phyloP scores from a whole-genome alignment of 2,113 vertebrate species.

The Daboia siamensis region DNA sequence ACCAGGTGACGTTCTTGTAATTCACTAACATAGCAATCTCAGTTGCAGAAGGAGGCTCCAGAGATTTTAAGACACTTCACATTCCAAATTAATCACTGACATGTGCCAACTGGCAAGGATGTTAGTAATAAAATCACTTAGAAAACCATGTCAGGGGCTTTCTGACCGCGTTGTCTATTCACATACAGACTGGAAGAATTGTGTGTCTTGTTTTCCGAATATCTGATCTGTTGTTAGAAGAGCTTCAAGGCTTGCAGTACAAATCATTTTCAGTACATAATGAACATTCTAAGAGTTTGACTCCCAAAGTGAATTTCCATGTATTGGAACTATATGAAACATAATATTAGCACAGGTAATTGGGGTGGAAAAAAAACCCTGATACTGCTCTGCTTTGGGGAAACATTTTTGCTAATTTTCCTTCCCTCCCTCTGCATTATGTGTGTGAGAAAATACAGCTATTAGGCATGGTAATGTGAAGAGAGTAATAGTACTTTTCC shows the following conservation, averaged over 20 bases:
- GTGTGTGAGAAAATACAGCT: not conserved
- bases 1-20: not conserved
- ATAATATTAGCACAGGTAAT: not conserved
- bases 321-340: not conserved
- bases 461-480: not conserved
- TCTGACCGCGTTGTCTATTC: constrained; percentile 35
- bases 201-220: constrained; percentile 31
- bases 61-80: constrained; percentile 2
- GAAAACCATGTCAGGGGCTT: constrained; percentile 52
- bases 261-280: constrained; percentile 27
- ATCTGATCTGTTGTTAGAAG: constrained; percentile 44
- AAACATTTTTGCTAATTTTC: not conserved
- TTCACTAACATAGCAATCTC: constrained; percentile 25
- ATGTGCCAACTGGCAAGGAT: constrained; percentile 27
- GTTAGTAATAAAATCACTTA: constrained; percentile 43
- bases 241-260: constrained; percentile 28
- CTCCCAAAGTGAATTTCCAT: constrained; percentile 8
- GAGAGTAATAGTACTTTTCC: not conserved
- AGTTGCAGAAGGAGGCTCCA: constrained; percentile 24
- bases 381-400: constrained; percentile 6
- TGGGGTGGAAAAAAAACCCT: constrained; percentile 4
- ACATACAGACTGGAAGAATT: constrained; percentile 46
- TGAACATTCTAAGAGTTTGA: constrained; percentile 21
- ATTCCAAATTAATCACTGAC: constrained; percentile 33
- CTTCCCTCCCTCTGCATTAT: not conserved